Percentiles rank a stretch among this genome's conserved stretches.
These are phyloP conservation scores for Pelodytes ibericus DNA, from an alignment of 2,797 vertebrate species.

Conservation along the genomic window DNA sequence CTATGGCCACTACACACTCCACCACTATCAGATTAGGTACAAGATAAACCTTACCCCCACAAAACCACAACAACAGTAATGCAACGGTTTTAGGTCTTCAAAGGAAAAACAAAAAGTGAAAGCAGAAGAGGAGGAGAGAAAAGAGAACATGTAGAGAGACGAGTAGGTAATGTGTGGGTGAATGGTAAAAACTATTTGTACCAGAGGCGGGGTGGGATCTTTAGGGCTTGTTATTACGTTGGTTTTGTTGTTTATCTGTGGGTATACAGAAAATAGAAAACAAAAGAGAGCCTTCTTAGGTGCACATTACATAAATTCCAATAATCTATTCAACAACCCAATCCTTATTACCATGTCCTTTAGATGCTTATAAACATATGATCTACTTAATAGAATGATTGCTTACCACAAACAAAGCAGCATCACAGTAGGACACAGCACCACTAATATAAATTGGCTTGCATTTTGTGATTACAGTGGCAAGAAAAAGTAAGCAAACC, in stretches of 20 bases:
- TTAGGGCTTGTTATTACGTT: slow-evolving; percentile 97
- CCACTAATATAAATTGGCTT: too few species aligned
- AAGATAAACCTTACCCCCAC: slow-evolving; percentile 62
- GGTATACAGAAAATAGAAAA: slow-evolving; percentile 86
- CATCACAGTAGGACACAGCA: too few species aligned
- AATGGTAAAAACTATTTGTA: slow-evolving; percentile 80
- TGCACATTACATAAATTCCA: slow-evolving; percentile 60
- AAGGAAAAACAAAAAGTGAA: slow-evolving; percentile 61
- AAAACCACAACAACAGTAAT: slow-evolving; percentile 55
- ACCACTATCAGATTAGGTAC: slow-evolving; percentile 61
- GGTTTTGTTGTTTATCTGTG: slow-evolving; percentile 98
- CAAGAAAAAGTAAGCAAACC: too few species aligned
- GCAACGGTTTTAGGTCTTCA: slow-evolving; percentile 56
- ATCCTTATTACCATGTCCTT: background rate
- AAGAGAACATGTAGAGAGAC: slow-evolving; percentile 66
- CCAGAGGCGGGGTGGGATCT: slow-evolving; percentile 95
- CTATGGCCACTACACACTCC: slow-evolving; percentile 45
- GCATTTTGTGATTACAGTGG: too few species aligned
- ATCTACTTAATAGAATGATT: too few species aligned
- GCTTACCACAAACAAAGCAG: too few species aligned
- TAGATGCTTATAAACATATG: too few species aligned
- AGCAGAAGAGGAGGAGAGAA: slow-evolving; percentile 59
- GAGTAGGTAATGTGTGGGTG: slow-evolving; percentile 62
- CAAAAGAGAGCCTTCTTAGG: slow-evolving; percentile 73
- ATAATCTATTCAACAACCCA: background rate